Evolutionary conservation across 2,797 vertebrate species (phyloP), one percentile per base, ranked within the genome.

Genomic region (Meriones psammophilus): DNA sequence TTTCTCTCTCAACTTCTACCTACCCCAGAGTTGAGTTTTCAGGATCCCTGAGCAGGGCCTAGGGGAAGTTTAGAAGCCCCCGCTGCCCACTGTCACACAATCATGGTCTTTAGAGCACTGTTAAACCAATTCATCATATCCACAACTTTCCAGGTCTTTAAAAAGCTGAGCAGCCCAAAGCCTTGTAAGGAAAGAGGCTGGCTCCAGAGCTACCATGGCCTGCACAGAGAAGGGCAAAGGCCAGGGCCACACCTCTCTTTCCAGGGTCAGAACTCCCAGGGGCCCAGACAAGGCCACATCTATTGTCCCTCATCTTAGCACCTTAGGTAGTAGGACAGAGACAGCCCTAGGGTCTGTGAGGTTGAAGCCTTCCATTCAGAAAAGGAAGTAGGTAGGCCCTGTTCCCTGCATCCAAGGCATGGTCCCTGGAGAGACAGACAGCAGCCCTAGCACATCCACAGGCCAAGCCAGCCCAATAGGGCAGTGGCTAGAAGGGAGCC

Each of bases 51-150:
- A 54, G 39, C 30, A 33, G 6, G 18, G 8, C 26, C 17, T 68
- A 6, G 78, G 36, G 26, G 1, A 73, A 30, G 10, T 66, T 60
- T 71, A 58, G 15, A 58, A 81, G 18, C 12, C 26, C n/a, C 18
- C 5, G 18, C 56, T 6, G 8, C 3, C 10, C 42, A 10, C 5
- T 10, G 10, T 2, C 8, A 39, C 2, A 7, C 36, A 39, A 15
- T 39, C 8, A 36, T 22, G 50, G 26, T 17, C 60, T 33, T 22
- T 33, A 46, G 54, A 17, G 80, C 71, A 73, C 33, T 71, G 36
- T 20, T 54, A 83, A 87, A 66, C 36, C 30, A 26, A n/a, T 33
- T 84, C 12, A 13, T 33, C 6, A 33, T 64, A 56, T 6, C 50
- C 71, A 50, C 3, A 5, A 76, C 14, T n/a, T 78, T 46, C 2